A percentile compares a stretch with the other conserved stretches of the same genome.
These are phyloP conservation scores for Tachina lurida DNA, from an alignment of 2,888 invertebrate genomes.

Conservation along the genomic window DNA sequence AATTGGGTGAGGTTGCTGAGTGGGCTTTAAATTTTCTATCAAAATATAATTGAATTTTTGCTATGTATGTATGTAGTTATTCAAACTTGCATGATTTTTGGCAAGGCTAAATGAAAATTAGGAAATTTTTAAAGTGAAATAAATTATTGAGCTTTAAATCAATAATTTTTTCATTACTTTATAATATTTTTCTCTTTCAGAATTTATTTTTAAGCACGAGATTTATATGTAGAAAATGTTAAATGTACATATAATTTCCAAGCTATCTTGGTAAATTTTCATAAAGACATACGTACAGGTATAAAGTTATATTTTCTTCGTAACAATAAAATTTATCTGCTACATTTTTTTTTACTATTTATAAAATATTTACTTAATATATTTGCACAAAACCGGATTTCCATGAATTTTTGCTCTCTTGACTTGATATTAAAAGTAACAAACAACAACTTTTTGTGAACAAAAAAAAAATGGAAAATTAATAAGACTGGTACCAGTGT, in stretches of 20 bases:
- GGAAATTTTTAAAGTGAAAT: no score
- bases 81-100: no score
- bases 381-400: constrained; percentile 62
- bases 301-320: background rate
- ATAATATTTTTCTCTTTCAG: no score
- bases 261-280: background rate
- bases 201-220: no score
- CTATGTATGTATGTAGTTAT: no score
- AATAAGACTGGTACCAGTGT: constrained; percentile 24
- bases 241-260: background rate
- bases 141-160: no score
- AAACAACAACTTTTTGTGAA: constrained; percentile 20
- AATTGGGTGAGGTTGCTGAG: no score
- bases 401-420: constrained; percentile 33
- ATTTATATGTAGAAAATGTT: background rate
- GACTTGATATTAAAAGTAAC: constrained; percentile 16
- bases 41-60: no score
- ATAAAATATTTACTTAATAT: constrained; percentile 45
- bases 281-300: background rate
- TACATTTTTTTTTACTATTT: constrained; percentile 29
- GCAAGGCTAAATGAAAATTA: no score
- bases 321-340: constrained; percentile 41
- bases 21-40: no score
- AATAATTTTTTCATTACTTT: no score
- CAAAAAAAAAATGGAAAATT: constrained; percentile 4